Evolutionary conservation across 2,888 invertebrate genomes (phyloP).

Genomic region (Leptura quadrifasciata): DNA sequence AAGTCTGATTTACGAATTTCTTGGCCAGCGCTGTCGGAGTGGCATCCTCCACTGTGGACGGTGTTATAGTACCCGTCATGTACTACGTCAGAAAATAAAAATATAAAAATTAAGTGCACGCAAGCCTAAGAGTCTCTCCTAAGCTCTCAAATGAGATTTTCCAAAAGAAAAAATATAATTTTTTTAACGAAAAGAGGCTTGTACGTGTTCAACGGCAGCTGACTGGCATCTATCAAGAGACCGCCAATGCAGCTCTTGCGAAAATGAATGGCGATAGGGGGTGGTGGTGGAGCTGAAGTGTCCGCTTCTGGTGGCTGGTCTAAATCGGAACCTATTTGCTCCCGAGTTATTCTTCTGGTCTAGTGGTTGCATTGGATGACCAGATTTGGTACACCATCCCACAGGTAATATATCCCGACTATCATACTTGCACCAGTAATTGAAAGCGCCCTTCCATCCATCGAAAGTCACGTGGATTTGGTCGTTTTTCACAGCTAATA

Average conservation of each 20-base stretch:
- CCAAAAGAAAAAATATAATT: too few species aligned
- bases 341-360: conserved; percentile 88
- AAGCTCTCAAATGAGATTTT: too few species aligned
- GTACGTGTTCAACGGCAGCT: too few species aligned
- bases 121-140: too few species aligned
- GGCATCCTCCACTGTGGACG: conserved; percentile 75
- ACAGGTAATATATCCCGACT: too few species aligned
- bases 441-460: conserved; percentile 98
- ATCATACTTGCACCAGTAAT: conserved; percentile 95
- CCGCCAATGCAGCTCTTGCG: conserved; percentile 76
- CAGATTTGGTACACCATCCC: conserved; percentile 95
- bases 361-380: conserved; percentile 95
- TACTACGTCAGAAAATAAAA: too few species aligned
- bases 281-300: conserved; percentile 74
- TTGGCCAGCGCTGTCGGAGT: conserved; percentile 72
- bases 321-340: conserved; percentile 78
- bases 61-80: too few species aligned
- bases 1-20: conserved; percentile 67
- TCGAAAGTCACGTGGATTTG: conserved; percentile 97
- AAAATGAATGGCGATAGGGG: conserved; percentile 75
- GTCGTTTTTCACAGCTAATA: conserved; percentile 94
- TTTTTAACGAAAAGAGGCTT: too few species aligned
- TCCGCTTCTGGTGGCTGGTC: conserved; percentile 74
- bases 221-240: conserved; percentile 74
- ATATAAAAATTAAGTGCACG: too few species aligned